Evolutionary conservation across 1,140 invertebrate genomes (phyloP).

Genomic region (Rhopalosiphum padi): DNA sequence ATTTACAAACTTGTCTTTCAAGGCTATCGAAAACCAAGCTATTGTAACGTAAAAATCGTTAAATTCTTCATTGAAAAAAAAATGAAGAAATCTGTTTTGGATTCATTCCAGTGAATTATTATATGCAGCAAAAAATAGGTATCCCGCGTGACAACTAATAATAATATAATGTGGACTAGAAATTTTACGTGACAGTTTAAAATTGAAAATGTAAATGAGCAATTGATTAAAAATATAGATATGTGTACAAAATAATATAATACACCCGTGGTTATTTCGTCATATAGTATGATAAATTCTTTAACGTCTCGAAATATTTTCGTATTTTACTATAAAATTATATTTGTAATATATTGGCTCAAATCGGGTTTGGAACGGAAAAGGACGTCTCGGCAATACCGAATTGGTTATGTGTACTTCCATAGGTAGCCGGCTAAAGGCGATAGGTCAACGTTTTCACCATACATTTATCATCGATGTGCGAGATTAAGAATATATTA

Average conservation of each 20-base stretch:
- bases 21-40: constrained; percentile 1
- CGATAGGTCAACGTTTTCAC: background rate
- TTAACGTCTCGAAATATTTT: background rate
- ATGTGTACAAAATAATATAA: background rate
- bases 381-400: background rate
- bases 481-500: constrained; percentile 12
- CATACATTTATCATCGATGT: constrained; percentile 1
- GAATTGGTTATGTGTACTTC: background rate
- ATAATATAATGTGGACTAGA: background rate
- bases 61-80: background rate
- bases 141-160: constrained; percentile 5
- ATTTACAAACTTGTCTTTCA: constrained; percentile 23
- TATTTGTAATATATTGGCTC: background rate
- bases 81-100: constrained; percentile 23
- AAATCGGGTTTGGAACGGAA: background rate
- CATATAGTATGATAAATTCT: no score
- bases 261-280: background rate
- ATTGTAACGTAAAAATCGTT: constrained; percentile 5
- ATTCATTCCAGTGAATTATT: background rate
- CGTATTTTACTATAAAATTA: background rate
- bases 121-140: background rate
- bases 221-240: constrained; percentile 16
- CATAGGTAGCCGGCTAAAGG: background rate
- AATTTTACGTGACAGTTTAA: background rate
- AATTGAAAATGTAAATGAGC: constrained; percentile 28